These are phyloP conservation scores for Eulithis testata DNA, from an alignment of 2,888 invertebrate species.

Conservation along the genomic window DNA sequence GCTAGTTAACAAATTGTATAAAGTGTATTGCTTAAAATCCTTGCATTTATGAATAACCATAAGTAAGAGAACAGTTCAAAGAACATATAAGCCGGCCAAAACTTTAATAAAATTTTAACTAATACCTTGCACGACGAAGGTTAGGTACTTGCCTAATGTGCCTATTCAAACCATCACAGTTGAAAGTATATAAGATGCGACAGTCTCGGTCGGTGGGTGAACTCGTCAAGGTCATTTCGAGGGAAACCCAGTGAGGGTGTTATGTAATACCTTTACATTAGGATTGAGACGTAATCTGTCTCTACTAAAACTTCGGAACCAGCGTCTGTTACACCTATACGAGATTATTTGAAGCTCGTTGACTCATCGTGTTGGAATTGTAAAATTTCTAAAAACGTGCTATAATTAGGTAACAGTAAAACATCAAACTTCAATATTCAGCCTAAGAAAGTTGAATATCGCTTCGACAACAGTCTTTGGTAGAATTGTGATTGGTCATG, in stretches of 20 bases:
- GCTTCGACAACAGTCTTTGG: background rate
- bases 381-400: background rate
- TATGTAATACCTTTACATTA: conserved; percentile 60
- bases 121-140: conserved; percentile 31
- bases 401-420: no score
- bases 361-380: background rate
- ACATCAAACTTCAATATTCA: no score
- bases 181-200: conserved; percentile 65
- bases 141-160: conserved; percentile 22
- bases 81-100: conserved; percentile 12
- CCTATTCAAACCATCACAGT: conserved; percentile 57
- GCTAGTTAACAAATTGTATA: background rate
- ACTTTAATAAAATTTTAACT: conserved; percentile 21
- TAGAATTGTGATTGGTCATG: conserved; percentile 1
- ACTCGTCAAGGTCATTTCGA: conserved; percentile 66
- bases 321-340: background rate
- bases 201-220: conserved; percentile 65
- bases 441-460: no score
- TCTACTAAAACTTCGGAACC: conserved; percentile 30
- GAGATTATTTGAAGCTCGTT: conserved; percentile 2
- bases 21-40: background rate
- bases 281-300: conserved; percentile 43
- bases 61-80: background rate
- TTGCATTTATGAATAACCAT: background rate
- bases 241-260: conserved; percentile 64